These are phyloP conservation scores for Columbina picui DNA, from an alignment of 2,113 vertebrate genomes.

Conservation along the genomic window DNA sequence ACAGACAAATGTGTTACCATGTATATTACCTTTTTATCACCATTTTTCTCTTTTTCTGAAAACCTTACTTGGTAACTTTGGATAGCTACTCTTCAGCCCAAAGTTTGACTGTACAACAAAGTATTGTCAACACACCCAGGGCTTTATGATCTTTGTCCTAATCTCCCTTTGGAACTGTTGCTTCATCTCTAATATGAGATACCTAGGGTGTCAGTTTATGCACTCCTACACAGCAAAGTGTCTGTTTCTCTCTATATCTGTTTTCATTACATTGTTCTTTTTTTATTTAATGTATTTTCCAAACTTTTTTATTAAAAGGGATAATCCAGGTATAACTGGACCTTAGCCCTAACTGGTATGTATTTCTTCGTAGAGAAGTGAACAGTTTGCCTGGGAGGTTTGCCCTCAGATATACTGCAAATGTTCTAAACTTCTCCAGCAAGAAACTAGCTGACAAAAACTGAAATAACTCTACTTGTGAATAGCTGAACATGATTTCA, in stretches of 20 bases:
- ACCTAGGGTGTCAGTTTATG: neutral
- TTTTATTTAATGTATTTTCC: neutral
- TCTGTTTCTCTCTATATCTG: neutral
- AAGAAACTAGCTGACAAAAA: neutral
- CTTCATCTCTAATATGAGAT: neutral
- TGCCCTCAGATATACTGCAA: neutral
- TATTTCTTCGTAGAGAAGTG: neutral
- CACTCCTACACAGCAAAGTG: neutral
- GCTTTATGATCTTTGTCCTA: neutral
- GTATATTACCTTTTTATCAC: neutral
- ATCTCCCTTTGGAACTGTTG: neutral
- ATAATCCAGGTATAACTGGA: neutral
- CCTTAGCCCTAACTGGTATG: neutral
- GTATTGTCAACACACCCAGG: neutral
- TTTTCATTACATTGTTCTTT: neutral
- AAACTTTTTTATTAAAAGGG: neutral
- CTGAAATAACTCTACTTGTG: neutral
- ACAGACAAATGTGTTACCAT: neutral
- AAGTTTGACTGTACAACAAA: neutral
- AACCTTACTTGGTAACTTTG: neutral
- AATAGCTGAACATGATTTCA: neutral
- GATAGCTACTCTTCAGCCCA: neutral
- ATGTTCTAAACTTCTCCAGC: neutral
- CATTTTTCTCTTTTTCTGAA: neutral
- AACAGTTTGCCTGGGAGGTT: neutral